Conservation (phyloP, 2,797 vertebrate genomes). For the Carcharodon carcharias region DNA sequence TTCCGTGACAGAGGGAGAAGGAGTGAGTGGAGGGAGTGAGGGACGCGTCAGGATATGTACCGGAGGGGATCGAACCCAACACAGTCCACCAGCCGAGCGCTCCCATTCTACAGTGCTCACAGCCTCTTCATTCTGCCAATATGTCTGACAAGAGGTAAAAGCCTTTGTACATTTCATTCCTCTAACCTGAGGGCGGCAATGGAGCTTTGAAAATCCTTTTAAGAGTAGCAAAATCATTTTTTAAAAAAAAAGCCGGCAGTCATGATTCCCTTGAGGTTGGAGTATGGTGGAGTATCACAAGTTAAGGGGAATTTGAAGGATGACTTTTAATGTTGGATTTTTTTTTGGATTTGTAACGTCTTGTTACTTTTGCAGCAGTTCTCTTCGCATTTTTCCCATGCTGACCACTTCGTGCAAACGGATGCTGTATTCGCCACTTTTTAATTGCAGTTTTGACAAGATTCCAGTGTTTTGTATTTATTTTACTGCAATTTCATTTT, state of each 20-base stretch:
- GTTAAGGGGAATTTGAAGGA: not conserved
- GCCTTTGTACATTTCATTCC: not conserved
- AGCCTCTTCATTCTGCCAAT: too few species aligned
- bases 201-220: not conserved
- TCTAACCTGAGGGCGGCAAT: not conserved
- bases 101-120: not conserved
- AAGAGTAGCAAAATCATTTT: not conserved
- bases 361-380: not conserved
- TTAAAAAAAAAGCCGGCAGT: not conserved
- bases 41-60: not conserved
- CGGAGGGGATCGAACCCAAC: not conserved
- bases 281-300: not conserved
- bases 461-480: not conserved
- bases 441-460: not conserved
- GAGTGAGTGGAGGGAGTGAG: not conserved
- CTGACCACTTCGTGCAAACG: not conserved
- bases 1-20: not conserved
- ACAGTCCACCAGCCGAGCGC: too few species aligned
- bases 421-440: not conserved
- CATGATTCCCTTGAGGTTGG: not conserved
- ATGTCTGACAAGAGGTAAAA: not conserved
- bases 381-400: not conserved
- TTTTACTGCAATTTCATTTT: not conserved
- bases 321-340: not conserved
- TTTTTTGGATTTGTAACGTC: not conserved